Evolutionary conservation across 2,113 vertebrate genomes (phyloP).

Genomic region (Hypanus sabinus): DNA sequence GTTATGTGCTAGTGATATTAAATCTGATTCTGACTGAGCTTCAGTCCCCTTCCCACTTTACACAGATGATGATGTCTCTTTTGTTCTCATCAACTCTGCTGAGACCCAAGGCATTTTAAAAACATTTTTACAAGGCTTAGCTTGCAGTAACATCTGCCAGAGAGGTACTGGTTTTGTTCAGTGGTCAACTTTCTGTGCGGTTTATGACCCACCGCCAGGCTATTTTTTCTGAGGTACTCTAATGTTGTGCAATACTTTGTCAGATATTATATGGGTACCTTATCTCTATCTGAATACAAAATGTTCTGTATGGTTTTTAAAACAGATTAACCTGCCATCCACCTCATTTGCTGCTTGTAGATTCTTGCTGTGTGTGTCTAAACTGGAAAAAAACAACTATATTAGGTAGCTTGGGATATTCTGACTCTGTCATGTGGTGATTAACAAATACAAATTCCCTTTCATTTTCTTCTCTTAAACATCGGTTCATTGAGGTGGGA

Average conservation of each 20-base stretch:
- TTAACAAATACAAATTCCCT: background rate
- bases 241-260: background rate
- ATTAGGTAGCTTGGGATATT: background rate
- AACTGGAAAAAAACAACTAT: background rate
- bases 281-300: background rate
- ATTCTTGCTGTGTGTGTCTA: background rate
- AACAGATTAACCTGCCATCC: background rate
- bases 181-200: background rate
- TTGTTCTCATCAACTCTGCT: background rate
- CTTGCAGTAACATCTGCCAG: background rate
- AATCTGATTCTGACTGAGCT: background rate
- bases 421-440: background rate
- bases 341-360: background rate
- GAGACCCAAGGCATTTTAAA: background rate
- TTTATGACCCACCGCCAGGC: too few species aligned
- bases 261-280: background rate
- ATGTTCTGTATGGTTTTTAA: background rate
- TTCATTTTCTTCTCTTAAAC: background rate
- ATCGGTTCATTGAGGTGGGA: background rate
- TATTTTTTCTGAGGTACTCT: background rate
- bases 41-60: background rate
- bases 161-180: background rate
- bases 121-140: background rate
- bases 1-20: too few species aligned
- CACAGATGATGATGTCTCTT: background rate